phyloP scores from a whole-genome alignment of 2,113 vertebrate species.

The Labeo rohita region DNA sequence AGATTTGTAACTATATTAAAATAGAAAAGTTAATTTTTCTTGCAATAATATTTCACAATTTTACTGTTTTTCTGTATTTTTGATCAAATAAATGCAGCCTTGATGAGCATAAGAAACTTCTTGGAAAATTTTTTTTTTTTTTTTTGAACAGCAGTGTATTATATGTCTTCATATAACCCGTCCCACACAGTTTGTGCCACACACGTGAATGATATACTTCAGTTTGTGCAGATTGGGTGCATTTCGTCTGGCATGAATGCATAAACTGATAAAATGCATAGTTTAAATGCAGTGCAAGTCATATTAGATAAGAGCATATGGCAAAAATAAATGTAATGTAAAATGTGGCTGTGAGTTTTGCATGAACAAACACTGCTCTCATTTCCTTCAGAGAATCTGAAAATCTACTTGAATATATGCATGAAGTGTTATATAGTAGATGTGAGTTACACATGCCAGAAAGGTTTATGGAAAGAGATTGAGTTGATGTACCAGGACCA shows the following conservation, averaged over 20 bases:
- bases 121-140: too few species aligned
- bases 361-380: neutral
- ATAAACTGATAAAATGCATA: neutral
- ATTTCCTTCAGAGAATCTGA: neutral
- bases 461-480: neutral
- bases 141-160: too few species aligned
- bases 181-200: neutral
- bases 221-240: neutral
- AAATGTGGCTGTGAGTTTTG: neutral
- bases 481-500: slow-evolving; percentile 7
- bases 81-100: too few species aligned
- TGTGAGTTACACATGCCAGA: neutral
- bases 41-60: too few species aligned
- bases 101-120: too few species aligned
- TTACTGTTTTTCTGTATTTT: too few species aligned
- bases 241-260: neutral
- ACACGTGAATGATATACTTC: neutral
- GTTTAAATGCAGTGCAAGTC: neutral
- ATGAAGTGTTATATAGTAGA: neutral
- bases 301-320: neutral
- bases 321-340: neutral
- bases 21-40: too few species aligned
- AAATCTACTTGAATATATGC: neutral
- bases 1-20: too few species aligned
- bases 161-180: too few species aligned